Base-by-base conservation (phyloP, 2,797 vertebrate genomes). In the Betta splendens region DNA sequence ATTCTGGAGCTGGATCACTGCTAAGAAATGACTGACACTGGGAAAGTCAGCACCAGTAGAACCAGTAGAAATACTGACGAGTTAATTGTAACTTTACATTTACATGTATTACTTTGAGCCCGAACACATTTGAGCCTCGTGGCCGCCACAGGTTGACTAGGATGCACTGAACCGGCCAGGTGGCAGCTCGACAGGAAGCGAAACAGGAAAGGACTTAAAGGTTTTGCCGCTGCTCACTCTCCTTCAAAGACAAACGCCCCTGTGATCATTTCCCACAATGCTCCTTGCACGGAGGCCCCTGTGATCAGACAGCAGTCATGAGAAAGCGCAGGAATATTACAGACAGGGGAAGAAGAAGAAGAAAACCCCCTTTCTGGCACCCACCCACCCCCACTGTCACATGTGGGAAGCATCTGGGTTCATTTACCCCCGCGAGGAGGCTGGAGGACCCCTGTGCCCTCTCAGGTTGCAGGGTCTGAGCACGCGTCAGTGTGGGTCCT, bases 341-440 rank as follows among this genome's bases (percentile, higher is more conserved):
- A 93, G 87, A 91, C 85, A 89, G 78, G 72, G 87, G 75, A 83
- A 80, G 29, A 60, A 80, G 63, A 43, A 43, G 67, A 66, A 75
- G 54, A 79, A 90, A 87, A 5, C 43, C 66, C 16, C 40, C 66
- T 63, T 59, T 67, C 40, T 56, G 55, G 68, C 61, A 55, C 58
- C 62, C 37, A 21, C 71, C n/a, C n/a, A n/a, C 22, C 60, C 37
- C 57, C 44, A 0, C 45, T 39, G 31, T 64, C 45, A 25, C 48
- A 81, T 88, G 89, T 88, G 82, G 90, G 91, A 92, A 92, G 91
- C 98, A 98, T 99, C 95, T 99, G 98, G 92, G 91, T 97, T 92
- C 94, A 82, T 92, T 99, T 99, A 98, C 84, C 79, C 74, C 75
- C 40, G 44, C 64, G 86, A 77, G 81, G 72, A 84, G 80, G 75